phyloP scores from a whole-genome alignment of 92 coral and sea anemone genomes.

The Porites cylindrica region DNA sequence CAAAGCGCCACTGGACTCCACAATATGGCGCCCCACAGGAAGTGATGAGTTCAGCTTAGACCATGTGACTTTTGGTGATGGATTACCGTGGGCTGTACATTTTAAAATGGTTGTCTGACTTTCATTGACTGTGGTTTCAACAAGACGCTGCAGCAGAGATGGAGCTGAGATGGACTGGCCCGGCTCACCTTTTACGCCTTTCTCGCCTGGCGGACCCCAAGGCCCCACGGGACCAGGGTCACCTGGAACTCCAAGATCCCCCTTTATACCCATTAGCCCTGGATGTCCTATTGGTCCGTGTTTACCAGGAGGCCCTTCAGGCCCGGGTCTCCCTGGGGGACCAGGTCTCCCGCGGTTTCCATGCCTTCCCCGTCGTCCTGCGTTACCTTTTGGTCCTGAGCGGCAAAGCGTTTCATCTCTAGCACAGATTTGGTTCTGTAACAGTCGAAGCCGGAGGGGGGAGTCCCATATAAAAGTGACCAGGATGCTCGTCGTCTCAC shows the following conservation, averaged over 20 bases:
- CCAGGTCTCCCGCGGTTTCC: neutral
- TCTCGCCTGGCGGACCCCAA: neutral
- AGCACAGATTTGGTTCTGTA: neutral
- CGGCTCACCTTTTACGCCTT: neutral
- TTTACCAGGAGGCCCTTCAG: neutral
- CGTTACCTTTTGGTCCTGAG: neutral
- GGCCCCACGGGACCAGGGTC: neutral
- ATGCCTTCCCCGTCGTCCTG: neutral
- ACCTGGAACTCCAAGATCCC: neutral
- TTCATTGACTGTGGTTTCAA: slow-evolving; percentile 39
- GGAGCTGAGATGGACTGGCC: neutral
- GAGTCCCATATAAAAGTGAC: no score
- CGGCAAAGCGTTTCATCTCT: neutral
- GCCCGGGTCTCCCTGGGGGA: neutral
- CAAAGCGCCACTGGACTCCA: no score
- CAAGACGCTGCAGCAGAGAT: neutral
- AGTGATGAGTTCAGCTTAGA: no score
- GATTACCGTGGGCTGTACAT: slow-evolving; percentile 66
- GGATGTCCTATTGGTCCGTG: neutral
- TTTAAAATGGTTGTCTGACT: slow-evolving; percentile 49
- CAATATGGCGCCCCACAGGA: no score
- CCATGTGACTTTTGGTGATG: no score
- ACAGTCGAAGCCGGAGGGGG: neutral
- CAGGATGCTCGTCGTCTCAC: no score
- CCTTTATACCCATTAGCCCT: neutral